Conservation (phyloP, 92 coral and sea anemone genomes). For the Heteractis magnifica region DNA sequence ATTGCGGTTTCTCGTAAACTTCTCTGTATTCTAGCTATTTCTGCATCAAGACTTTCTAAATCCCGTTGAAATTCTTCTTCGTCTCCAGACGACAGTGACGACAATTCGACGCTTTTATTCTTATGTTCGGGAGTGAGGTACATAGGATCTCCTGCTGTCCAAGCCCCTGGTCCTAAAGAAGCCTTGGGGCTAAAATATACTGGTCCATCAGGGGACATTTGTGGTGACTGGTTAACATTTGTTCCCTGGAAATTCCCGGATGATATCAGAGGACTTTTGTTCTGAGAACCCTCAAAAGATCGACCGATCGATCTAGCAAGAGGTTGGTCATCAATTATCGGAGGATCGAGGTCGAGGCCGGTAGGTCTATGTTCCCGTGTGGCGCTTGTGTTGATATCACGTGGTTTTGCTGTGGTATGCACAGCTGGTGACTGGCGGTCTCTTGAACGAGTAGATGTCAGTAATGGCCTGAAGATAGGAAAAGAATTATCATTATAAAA, state of each 20-base stretch:
- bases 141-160: conserved; percentile 6
- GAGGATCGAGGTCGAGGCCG: conserved; percentile 1
- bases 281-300: neutral
- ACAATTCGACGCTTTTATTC: conserved; percentile 47
- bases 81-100: conserved; percentile 77
- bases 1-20: conserved; percentile 78
- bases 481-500: neutral
- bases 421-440: neutral
- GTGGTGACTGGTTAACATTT: conserved; percentile 3
- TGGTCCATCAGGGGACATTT: conserved; percentile 18
- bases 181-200: conserved; percentile 30
- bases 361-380: conserved; percentile 4
- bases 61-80: conserved; percentile 89
- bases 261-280: neutral
- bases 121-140: conserved; percentile 10
- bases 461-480: neutral
- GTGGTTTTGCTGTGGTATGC: neutral
- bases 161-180: conserved; percentile 18
- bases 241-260: neutral
- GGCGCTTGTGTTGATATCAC: neutral
- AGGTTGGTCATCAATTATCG: neutral
- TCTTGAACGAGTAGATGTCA: neutral
- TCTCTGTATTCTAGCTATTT: conserved; percentile 88
- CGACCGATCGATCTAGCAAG: neutral
- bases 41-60: conserved; percentile 80